Evolutionary conservation across 1,140 invertebrate species (phyloP).

Genomic region (Andricus grossulariae): DNA sequence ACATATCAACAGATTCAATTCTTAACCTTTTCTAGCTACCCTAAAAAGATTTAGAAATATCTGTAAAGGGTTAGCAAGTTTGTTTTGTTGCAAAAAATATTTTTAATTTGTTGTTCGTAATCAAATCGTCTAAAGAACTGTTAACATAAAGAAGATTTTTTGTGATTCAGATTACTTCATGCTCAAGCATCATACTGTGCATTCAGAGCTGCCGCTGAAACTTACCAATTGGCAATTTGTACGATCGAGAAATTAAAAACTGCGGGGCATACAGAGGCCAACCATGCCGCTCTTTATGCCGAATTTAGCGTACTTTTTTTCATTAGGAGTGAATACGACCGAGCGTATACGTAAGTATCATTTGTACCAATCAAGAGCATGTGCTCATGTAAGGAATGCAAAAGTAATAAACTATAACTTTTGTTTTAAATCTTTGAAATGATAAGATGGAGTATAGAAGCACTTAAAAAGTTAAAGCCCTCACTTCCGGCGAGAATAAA

Average conservation of each 20-base stretch:
- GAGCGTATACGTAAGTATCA: constrained; percentile 80
- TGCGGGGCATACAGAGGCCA: constrained; percentile 72
- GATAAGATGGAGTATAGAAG: constrained; percentile 83
- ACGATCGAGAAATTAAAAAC: constrained; percentile 76
- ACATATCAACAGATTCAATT: no score
- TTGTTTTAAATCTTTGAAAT: constrained; percentile 39
- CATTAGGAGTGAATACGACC: constrained; percentile 88
- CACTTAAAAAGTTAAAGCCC: constrained; percentile 81
- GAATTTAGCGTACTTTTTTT: constrained; percentile 89
- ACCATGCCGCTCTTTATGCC: constrained; percentile 84
- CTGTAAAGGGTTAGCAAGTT: no score
- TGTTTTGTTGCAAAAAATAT: no score
- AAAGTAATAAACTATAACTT: constrained; percentile 32
- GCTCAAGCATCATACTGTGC: constrained; percentile 87
- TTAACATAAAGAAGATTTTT: constrained; percentile 43
- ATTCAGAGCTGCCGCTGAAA: constrained; percentile 83
- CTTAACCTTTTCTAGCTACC: no score
- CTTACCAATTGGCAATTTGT: constrained; percentile 78
- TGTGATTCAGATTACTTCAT: constrained; percentile 83
- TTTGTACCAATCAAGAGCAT: not conserved
- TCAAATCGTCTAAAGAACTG: no score
- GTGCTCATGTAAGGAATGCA: constrained; percentile 19
- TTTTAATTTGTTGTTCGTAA: no score
- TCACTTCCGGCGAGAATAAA: constrained; percentile 79
- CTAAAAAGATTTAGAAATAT: no score